Evolutionary conservation across 2,797 vertebrate species (phyloP).

Genomic region (Ibycter americanus): DNA sequence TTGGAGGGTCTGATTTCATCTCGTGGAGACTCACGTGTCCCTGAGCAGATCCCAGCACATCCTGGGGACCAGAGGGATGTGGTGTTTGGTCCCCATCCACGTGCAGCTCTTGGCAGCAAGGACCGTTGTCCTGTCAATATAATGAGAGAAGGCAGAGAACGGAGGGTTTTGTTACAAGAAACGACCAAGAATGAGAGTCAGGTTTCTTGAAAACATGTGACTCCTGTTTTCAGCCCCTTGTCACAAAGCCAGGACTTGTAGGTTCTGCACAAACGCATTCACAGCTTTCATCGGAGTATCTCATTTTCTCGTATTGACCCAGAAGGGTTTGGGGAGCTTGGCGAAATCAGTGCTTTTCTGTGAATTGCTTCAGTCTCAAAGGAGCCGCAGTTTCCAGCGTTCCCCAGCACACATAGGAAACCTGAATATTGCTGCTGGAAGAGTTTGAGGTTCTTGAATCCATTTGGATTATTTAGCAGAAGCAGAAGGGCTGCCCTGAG

Average conservation of each 20-base stretch:
- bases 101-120: background rate
- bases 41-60: background rate
- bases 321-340: background rate
- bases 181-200: background rate
- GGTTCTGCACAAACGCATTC: background rate
- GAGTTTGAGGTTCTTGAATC: background rate
- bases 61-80: background rate
- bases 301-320: background rate
- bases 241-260: background rate
- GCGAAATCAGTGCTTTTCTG: background rate
- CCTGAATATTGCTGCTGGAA: background rate
- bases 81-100: background rate
- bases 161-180: background rate
- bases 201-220: background rate
- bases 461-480: background rate
- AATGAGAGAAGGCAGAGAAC: background rate
- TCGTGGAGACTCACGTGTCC: background rate
- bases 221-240: background rate
- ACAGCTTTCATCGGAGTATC: background rate
- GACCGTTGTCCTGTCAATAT: background rate
- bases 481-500: background rate
- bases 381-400: background rate
- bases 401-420: background rate
- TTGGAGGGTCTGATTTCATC: background rate
- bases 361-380: background rate